Evolutionary conservation across 2,888 invertebrate genomes (phyloP), one percentile per base, ranked within the genome.

Genomic region (Cataglyphis livida): DNA sequence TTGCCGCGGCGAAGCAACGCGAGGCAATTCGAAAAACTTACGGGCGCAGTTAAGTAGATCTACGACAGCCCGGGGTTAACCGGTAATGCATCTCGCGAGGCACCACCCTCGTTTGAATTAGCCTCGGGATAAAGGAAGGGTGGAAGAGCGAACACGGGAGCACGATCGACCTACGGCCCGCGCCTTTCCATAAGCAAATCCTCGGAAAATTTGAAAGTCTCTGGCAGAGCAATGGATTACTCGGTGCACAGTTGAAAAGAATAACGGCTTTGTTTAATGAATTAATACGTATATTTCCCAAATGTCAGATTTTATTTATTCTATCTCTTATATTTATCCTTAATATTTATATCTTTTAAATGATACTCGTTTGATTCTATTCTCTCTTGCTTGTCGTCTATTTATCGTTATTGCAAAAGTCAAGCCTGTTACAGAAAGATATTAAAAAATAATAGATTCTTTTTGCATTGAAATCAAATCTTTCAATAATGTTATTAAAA

Each of bases 1-100:
- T 57, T 73, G 70, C 81, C 57, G 71, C 70, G 28, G 38, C 59
- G 48, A 68, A 65, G 68, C 74, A 84, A 82, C 79, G 75, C 79
- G 75, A 57, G 76, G 79, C 61, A 74, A 65, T 81, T 79, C 48
- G 88, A 90, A 91, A 91, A 91, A 91, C 90, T 90, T 92, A 91
- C 87, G 89, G 88, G 64, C 82, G 91, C 90, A 88, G 89, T 92
- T 90, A 90, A 91, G 89, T 87, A 88, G 89, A 92, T 91, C 89
- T 91, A 91, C 89, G 89, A 88, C 87, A 85, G 90, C 88, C 86
- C 89, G 87, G 87, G 91, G 90, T 91, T 91, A 91, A 91, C 88
- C 86, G 87, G 87, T 86, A 81, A 87, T 91, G 86, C 85, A 87
- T 90, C 87, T 89, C 89, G 59, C 89, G 59, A 51, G 84, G 62